These are phyloP conservation scores for Micrastur ruficollis DNA, from an alignment of 2,797 vertebrate species.

Conservation along the genomic window DNA sequence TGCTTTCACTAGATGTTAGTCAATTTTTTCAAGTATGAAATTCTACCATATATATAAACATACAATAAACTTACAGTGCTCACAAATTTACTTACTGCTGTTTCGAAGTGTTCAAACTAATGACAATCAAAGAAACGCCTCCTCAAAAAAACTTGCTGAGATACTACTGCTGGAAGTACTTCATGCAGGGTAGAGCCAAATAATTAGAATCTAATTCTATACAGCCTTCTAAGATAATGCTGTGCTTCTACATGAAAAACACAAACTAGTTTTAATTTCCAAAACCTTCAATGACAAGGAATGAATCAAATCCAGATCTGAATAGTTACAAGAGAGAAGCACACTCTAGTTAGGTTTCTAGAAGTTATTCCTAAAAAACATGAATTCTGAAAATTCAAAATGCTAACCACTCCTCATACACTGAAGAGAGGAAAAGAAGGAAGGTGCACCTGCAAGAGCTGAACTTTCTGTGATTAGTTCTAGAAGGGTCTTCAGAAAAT, in stretches of 20 bases:
- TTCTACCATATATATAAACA: not conserved
- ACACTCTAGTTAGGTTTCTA: not conserved
- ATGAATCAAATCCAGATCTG: not conserved
- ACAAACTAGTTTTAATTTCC: not conserved
- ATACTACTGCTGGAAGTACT: not conserved
- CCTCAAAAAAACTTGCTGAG: not conserved
- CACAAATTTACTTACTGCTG: not conserved
- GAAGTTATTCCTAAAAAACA: not conserved
- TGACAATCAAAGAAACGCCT: not conserved
- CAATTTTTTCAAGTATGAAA: not conserved
- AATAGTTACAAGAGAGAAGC: not conserved
- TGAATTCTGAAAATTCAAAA: not conserved
- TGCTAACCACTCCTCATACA: not conserved
- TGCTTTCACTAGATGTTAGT: not conserved
- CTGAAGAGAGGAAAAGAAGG: not conserved
- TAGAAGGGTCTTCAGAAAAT: not conserved
- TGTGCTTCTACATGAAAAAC: not conserved
- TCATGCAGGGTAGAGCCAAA: not conserved
- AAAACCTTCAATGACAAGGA: not conserved
- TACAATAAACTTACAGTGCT: not conserved
- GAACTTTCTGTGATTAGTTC: not conserved
- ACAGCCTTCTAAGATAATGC: not conserved
- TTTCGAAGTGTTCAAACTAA: not conserved
- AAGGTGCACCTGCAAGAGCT: not conserved
- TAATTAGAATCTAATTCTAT: not conserved